Conservation (phyloP, 2,797 vertebrate species). For the Gallinago stenura region DNA sequence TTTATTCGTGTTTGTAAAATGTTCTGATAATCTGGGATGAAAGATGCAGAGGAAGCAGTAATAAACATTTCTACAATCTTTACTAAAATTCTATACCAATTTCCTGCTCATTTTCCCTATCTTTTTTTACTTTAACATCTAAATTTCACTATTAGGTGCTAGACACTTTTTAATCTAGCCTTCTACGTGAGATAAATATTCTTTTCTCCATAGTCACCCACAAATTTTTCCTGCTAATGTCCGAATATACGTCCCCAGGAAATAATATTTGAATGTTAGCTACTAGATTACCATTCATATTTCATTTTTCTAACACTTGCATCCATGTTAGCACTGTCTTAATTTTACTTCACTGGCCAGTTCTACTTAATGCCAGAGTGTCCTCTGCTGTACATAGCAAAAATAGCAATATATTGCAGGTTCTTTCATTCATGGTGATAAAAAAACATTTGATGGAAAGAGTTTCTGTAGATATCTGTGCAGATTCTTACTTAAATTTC, state of each 20-base stretch:
- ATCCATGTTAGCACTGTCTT: not conserved
- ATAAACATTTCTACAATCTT: not conserved
- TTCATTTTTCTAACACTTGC: not conserved
- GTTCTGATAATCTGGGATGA: not conserved
- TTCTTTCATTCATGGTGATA: not conserved
- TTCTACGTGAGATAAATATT: not conserved
- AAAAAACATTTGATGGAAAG: not conserved
- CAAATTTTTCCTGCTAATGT: not conserved
- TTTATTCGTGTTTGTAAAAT: not conserved
- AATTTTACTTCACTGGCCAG: not conserved
- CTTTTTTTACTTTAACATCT: not conserved
- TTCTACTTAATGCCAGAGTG: slow-evolving; percentile 41
- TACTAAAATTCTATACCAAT: not conserved
- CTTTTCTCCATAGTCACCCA: not conserved
- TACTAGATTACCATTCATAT: not conserved
- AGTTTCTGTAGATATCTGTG: not conserved
- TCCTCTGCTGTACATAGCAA: slow-evolving; percentile 54
- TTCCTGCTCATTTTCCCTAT: not conserved
- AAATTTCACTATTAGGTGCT: not conserved
- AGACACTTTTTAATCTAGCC: not conserved
- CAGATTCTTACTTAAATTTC: not conserved
- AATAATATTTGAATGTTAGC: not conserved
- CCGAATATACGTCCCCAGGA: not conserved
- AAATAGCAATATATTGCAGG: slow-evolving; percentile 11
- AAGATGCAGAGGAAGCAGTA: not conserved